Conservation (phyloP, 92 coral and sea anemone species). For the Phenganax subtilis region DNA sequence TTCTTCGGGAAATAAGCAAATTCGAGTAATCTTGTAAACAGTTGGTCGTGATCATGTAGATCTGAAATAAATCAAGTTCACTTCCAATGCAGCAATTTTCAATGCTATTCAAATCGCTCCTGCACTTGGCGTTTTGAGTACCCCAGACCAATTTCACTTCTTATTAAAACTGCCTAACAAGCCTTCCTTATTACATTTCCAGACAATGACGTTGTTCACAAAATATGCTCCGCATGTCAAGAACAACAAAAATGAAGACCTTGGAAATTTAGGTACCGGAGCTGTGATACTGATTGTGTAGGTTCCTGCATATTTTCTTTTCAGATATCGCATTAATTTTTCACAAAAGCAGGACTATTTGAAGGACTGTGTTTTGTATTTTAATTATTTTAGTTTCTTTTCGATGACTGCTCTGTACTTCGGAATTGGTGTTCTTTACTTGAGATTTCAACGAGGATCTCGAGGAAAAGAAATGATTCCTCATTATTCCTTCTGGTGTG, state of each 20-base stretch:
- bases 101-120: background rate
- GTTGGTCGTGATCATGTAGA: background rate
- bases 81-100: background rate
- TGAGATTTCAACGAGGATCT: constrained; percentile 16
- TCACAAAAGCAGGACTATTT: background rate
- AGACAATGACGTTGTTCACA: constrained; percentile 28
- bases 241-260: background rate
- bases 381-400: constrained; percentile 9
- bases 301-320: background rate
- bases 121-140: background rate
- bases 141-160: background rate
- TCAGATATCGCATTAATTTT: background rate
- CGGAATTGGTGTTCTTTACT: constrained; percentile 17
- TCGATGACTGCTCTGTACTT: constrained; percentile 3
- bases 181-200: background rate
- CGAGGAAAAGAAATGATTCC: constrained; percentile 27
- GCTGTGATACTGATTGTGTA: constrained; percentile 11
- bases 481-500: constrained; percentile 25
- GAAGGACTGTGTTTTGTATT: background rate
- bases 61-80: background rate
- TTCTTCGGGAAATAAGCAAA: background rate
- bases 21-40: background rate
- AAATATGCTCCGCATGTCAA: constrained; percentile 1
- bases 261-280: constrained; percentile 9
- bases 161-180: background rate